A percentile compares a stretch with the other conserved stretches of the same genome.
phyloP scores from a whole-genome alignment of 2,888 invertebrate genomes.

The Rhagophthalmus giganteus region DNA sequence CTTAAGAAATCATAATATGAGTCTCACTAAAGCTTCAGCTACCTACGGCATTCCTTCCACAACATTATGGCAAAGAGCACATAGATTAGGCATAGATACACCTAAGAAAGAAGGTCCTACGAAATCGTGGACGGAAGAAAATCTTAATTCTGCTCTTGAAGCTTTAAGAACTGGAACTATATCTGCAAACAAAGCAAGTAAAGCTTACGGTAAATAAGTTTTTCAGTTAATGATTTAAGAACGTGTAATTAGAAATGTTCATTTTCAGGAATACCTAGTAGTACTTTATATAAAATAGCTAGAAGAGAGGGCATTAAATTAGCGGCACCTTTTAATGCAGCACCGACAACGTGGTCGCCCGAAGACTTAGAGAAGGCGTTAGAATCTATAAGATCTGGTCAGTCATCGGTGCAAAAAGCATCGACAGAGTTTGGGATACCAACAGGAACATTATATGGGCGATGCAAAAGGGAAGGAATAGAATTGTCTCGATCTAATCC shows the following conservation, averaged over 20 bases:
- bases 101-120: slow-evolving; percentile 87
- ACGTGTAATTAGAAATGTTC: neutral
- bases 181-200: slow-evolving; percentile 89
- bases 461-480: slow-evolving; percentile 88
- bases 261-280: slow-evolving; percentile 76
- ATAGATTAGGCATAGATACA: slow-evolving; percentile 85
- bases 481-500: slow-evolving; percentile 86
- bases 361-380: slow-evolving; percentile 82
- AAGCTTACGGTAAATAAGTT: slow-evolving; percentile 69
- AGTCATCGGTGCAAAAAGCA: slow-evolving; percentile 82
- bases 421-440: slow-evolving; percentile 87
- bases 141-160: slow-evolving; percentile 78
- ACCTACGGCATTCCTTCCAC: slow-evolving; percentile 89
- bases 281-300: slow-evolving; percentile 89
- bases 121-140: slow-evolving; percentile 87
- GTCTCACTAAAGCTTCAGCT: slow-evolving; percentile 83
- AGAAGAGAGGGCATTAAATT: slow-evolving; percentile 85
- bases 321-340: slow-evolving; percentile 88
- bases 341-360: slow-evolving; percentile 85
- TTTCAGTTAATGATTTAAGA: neutral
- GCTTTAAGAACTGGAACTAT: slow-evolving; percentile 82
- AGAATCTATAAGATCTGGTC: slow-evolving; percentile 78
- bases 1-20: slow-evolving; percentile 83
- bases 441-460: slow-evolving; percentile 83
- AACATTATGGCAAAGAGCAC: slow-evolving; percentile 88